These are phyloP conservation scores for Gymnoscopelus braueri DNA, from an alignment of 2,797 vertebrate genomes.

Conservation along the genomic window DNA sequence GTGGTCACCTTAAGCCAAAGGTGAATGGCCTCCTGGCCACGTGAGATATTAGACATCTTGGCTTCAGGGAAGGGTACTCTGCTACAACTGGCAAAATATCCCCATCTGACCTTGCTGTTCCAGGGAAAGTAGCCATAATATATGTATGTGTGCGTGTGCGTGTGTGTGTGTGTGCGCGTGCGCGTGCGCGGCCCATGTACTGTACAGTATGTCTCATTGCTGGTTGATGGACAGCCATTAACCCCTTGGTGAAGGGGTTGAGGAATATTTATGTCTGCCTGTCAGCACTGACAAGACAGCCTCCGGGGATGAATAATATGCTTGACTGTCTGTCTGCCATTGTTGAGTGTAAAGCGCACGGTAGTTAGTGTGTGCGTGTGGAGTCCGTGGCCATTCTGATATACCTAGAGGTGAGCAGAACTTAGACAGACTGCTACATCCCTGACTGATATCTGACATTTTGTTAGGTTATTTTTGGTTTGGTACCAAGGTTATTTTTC, in stretches of 20 bases:
- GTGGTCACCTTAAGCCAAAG: no score
- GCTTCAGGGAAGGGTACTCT: no score
- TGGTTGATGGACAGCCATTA: conserved; percentile 80
- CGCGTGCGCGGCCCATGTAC: conserved; percentile 26
- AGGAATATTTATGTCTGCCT: conserved; percentile 81
- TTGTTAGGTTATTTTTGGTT: no score
- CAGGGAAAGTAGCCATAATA: no score
- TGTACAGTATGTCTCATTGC: conserved; percentile 55
- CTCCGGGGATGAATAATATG: conserved; percentile 78
- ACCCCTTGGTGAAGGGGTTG: conserved; percentile 74
- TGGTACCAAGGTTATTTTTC: neutral
- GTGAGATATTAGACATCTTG: no score
- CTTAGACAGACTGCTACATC: conserved; percentile 68
- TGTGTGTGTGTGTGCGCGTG: conserved; percentile 27
- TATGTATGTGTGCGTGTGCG: neutral
- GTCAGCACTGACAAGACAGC: conserved; percentile 74
- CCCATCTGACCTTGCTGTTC: no score
- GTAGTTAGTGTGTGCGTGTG: conserved; percentile 30
- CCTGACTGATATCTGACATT: conserved; percentile 71
- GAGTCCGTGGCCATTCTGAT: conserved; percentile 39
- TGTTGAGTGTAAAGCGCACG: conserved; percentile 61
- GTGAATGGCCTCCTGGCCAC: no score
- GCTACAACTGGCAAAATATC: no score
- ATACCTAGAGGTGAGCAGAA: conserved; percentile 66
- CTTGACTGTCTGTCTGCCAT: conserved; percentile 65